A percentile compares a stretch with the other conserved stretches of the same genome.
Conservation (phyloP, 2,888 invertebrate genomes). For the Amblyjoppa fuscipennis region DNA sequence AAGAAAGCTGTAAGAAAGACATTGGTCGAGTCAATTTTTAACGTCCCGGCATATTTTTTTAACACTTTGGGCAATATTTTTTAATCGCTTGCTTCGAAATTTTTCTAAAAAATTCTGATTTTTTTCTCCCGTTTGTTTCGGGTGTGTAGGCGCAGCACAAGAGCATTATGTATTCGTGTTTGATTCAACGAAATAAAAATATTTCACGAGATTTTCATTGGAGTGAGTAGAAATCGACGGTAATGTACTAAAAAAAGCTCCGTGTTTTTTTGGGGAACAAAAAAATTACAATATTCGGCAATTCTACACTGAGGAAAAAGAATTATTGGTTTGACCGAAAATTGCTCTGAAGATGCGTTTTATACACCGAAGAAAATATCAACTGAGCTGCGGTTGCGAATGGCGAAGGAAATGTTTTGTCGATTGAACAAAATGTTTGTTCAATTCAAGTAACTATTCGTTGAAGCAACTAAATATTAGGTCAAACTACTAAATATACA, state of each 20-base stretch:
- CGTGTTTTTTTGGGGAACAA: no score
- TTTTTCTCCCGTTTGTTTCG: constrained; percentile 5
- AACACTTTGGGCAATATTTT: background rate
- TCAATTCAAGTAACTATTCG: no score
- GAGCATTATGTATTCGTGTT: background rate
- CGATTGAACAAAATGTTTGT: no score
- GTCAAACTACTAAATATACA: no score
- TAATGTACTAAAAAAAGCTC: background rate
- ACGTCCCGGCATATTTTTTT: background rate
- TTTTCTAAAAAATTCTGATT: background rate
- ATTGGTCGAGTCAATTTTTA: background rate
- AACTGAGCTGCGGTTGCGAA: no score
- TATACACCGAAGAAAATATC: background rate
- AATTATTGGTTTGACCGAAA: no score
- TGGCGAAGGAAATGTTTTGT: no score
- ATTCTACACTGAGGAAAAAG: no score
- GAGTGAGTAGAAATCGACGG: constrained; percentile 16
- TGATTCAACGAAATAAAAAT: background rate
- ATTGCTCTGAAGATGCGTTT: background rate
- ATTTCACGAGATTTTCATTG: background rate
- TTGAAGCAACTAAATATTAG: no score
- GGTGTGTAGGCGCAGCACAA: constrained; percentile 2
- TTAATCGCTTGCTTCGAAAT: background rate
- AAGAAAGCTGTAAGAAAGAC: background rate
- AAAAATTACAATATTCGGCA: no score